Evolutionary conservation across 2,113 vertebrate genomes (phyloP).

Genomic region (Blennius ocellaris): DNA sequence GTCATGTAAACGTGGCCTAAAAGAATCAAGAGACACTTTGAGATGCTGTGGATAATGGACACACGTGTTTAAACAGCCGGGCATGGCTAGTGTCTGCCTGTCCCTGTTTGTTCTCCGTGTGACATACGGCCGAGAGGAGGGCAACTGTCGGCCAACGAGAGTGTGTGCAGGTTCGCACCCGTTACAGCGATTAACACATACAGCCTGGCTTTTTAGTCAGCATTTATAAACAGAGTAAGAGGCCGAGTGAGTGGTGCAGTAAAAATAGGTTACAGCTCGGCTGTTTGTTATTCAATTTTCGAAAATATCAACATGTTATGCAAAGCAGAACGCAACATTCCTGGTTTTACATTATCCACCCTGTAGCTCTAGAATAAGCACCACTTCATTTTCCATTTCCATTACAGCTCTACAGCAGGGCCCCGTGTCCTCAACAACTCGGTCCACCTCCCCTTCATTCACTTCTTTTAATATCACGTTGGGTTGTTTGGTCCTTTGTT

Average conservation of each 20-base stretch:
- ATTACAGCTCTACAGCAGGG: slow-evolving; percentile 19
- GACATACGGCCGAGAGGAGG: slow-evolving; percentile 54
- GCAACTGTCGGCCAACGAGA: slow-evolving; percentile 45
- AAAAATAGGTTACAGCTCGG: not conserved
- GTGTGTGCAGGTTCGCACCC: slow-evolving; percentile 28
- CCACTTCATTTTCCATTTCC: slow-evolving; percentile 25
- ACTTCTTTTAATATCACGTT: slow-evolving; percentile 37
- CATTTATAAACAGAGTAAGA: slow-evolving; percentile 11
- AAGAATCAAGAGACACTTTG: slow-evolving; percentile 9
- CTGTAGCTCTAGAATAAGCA: slow-evolving; percentile 19
- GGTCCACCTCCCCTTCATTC: slow-evolving; percentile 44
- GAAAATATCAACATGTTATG: too few relatives aligned
- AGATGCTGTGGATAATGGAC: slow-evolving; percentile 2
- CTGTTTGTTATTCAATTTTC: too few relatives aligned
- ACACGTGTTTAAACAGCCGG: slow-evolving; percentile 48
- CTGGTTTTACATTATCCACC: too few relatives aligned
- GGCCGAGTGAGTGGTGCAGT: slow-evolving; percentile 1
- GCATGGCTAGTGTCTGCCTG: slow-evolving; percentile 55
- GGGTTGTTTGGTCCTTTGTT: slow-evolving; percentile 49
- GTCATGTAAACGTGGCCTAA: too few relatives aligned
- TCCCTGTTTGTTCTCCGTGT: slow-evolving; percentile 57
- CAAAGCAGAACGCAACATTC: too few relatives aligned
- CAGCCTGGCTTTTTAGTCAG: slow-evolving; percentile 6
- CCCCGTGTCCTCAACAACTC: slow-evolving; percentile 2
- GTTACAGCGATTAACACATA: slow-evolving; percentile 36